Conservation (phyloP, 2,888 invertebrate species). For the Erebia epiphron region DNA sequence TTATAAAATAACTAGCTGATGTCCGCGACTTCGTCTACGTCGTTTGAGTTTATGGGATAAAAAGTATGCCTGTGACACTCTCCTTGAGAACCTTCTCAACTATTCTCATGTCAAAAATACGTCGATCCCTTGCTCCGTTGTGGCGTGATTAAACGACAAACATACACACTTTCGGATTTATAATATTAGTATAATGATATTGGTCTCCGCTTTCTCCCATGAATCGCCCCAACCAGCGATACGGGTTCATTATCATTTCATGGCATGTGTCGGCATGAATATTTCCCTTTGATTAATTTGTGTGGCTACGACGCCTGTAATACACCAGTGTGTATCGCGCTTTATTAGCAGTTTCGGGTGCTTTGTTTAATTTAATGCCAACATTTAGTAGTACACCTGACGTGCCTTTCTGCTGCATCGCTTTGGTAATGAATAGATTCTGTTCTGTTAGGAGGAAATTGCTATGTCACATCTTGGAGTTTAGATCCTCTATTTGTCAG, state of each 20-base stretch:
- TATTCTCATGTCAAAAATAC: too few relatives aligned
- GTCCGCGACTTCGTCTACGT: too few relatives aligned
- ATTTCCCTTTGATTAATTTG: conserved; percentile 81
- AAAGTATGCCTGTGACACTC: too few relatives aligned
- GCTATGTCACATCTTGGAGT: conserved; percentile 19
- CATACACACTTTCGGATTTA: too few relatives aligned
- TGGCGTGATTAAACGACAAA: too few relatives aligned
- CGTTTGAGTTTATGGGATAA: too few relatives aligned
- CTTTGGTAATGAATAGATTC: conserved; percentile 22
- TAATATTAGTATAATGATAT: too few relatives aligned
- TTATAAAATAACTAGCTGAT: too few relatives aligned
- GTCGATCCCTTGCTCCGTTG: too few relatives aligned
- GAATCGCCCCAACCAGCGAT: conserved; percentile 48
- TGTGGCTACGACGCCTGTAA: conserved; percentile 46
- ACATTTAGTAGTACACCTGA: conserved; percentile 34
- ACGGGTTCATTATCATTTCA: conserved; percentile 78
- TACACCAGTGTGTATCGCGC: conserved; percentile 40
- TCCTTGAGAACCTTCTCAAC: too few relatives aligned
- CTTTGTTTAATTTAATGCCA: conserved; percentile 47
- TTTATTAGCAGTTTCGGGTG: conserved; percentile 64
- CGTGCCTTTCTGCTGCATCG: conserved; percentile 25
- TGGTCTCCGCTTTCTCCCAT: conserved; percentile 40
- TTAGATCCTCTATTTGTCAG: conserved; percentile 16
- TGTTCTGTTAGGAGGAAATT: background rate
- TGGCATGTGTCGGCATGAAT: conserved; percentile 80